Base-by-base conservation (phyloP, 2,797 vertebrate species). In the Epinephelus malabaricus region DNA sequence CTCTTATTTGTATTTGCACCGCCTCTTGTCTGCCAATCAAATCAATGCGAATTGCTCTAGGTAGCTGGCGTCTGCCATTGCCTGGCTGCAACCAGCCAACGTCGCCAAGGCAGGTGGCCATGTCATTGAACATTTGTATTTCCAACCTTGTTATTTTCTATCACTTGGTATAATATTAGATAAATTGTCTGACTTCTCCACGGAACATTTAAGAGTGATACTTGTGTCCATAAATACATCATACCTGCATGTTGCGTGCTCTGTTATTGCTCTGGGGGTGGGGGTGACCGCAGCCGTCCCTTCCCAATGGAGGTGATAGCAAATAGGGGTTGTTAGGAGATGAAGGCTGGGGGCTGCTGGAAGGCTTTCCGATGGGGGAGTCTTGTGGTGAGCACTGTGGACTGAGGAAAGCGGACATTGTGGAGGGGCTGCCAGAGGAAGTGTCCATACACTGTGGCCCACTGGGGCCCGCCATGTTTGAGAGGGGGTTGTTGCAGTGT, bases 331-430 rank as follows among this genome's bases (percentile, higher is more conserved):
- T 96, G 84, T 96, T 97, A 9, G 98, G 97, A 1, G 98, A 98
- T 0, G 97, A 96, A 0, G 98, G 97, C 85, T 97, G 97, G 0
- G 98, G 97, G 89, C 97, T 98, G 61, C 94, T 94, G 2, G 96
- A 91, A 3, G 89, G 73, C 66, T 96, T 95, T 40, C 96, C 95
- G 0, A 95, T 90, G 0, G 98, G 96, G 0, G 97, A 98, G 86
- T 98, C 97, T 88, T 97, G 97, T 0, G 98, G 98, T 0, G 98
- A 99, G 82, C 97, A 97, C 91, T 99, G 97, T 0, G 98, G 98
- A 85, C 97, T 99, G 76, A 99, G 96, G 90, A 99, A 99, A 2
- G 97, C 96, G 0, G 97, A 96, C 87, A 97, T 94, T 34, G 95
- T 83, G 14, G 95, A 87, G 3, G 95, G 93, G 92, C 92, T 96